phyloP scores from a whole-genome alignment of 37 sponge, comb jelly and placozoan species.

The Eunapius fragilis region DNA sequence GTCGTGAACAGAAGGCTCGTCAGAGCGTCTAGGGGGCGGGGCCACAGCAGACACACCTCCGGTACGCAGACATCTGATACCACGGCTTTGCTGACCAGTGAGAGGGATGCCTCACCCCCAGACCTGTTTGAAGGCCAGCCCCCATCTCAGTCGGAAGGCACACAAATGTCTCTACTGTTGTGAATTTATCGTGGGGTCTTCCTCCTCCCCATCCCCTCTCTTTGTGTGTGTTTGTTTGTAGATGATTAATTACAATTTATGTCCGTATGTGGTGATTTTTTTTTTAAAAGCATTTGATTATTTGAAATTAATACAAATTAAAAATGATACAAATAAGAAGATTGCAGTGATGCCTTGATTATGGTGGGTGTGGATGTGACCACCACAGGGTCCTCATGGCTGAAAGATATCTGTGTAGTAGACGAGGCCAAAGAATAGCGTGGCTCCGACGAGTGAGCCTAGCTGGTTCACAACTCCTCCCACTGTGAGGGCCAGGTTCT shows the following conservation, averaged over 20 bases:
- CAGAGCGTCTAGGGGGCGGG: not conserved
- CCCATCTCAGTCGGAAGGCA: not conserved
- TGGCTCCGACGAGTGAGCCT: conserved; percentile 61
- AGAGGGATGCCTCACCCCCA: not conserved
- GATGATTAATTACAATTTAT: not conserved
- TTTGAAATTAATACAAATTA: not conserved
- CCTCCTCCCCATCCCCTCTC: not conserved
- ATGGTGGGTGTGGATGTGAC: not conserved
- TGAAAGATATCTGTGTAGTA: conserved; percentile 31
- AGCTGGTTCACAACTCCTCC: conserved; percentile 62
- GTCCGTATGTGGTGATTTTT: too few relatives aligned
- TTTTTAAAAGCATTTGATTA: too few relatives aligned
- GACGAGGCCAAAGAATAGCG: conserved; percentile 50
- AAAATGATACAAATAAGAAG: not conserved
- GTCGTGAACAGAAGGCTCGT: not conserved
- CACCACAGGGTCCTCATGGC: not conserved
- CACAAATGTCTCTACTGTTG: not conserved
- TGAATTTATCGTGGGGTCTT: not conserved
- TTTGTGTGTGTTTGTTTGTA: not conserved
- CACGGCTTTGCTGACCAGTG: not conserved
- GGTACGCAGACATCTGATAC: not conserved
- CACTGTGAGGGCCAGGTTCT: conserved; percentile 46
- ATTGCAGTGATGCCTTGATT: not conserved
- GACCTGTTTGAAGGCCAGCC: not conserved
- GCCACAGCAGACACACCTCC: not conserved